Conservation (phyloP, 2,888 invertebrate genomes). For the Xestia sexstrigata region DNA sequence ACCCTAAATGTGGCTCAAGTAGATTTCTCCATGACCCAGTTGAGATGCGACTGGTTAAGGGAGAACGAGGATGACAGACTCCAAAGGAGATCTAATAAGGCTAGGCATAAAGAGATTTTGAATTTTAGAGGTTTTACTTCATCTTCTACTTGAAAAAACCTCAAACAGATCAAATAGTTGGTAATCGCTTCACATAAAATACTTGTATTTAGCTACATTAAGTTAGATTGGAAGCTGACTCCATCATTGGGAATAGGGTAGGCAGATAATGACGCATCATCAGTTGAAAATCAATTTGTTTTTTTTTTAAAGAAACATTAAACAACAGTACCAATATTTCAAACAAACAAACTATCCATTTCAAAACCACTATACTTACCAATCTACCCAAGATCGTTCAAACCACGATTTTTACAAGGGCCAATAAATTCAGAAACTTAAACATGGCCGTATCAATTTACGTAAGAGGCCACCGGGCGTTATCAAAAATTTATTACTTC, state of each 20-base stretch:
- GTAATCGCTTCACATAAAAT: background rate
- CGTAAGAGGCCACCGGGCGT: slow-evolving; percentile 72
- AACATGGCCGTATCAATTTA: slow-evolving; percentile 74
- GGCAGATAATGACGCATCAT: background rate
- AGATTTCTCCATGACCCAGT: background rate
- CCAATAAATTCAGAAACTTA: slow-evolving; percentile 71
- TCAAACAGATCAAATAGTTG: too few relatives aligned
- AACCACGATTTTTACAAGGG: slow-evolving; percentile 61
- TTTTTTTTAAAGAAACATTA: background rate
- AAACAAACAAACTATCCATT: slow-evolving; percentile 10
- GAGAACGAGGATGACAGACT: background rate
- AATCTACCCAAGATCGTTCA: slow-evolving; percentile 18
- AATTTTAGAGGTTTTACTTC: background rate
- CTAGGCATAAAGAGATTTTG: background rate
- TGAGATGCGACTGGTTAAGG: too few relatives aligned
- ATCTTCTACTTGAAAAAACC: background rate
- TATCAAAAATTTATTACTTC: slow-evolving; percentile 71
- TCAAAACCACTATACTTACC: background rate
- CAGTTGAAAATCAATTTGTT: background rate
- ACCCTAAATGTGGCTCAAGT: background rate
- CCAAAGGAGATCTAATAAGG: background rate
- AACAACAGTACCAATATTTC: background rate
- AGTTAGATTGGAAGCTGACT: background rate
- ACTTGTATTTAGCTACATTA: background rate
- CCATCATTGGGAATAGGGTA: background rate